Conservation (phyloP, 35 echinoderm and acorn worm species). For the Ptychodera flava region DNA sequence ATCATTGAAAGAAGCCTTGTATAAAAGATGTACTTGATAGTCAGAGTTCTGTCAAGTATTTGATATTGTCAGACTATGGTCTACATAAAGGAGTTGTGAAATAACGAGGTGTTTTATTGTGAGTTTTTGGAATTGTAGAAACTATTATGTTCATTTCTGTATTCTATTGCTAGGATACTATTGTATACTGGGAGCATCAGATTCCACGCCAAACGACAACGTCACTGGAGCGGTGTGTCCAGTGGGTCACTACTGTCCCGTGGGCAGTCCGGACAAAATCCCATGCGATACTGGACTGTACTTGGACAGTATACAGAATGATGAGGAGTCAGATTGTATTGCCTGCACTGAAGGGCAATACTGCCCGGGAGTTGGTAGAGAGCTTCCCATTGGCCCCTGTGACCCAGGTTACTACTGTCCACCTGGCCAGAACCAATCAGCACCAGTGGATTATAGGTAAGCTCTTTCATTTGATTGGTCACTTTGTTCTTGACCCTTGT, state of each 20-base stretch:
- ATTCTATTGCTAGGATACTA: constrained; percentile 90
- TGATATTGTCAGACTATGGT: no score
- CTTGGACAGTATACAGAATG: constrained; percentile 69
- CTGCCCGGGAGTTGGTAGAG: constrained; percentile 73
- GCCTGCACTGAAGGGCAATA: constrained; percentile 63
- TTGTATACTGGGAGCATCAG: constrained; percentile 52
- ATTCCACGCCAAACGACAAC: constrained; percentile 54
- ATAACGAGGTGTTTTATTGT: no score
- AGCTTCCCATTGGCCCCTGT: constrained; percentile 51
- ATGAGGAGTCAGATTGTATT: constrained; percentile 59
- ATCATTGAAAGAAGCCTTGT: no score
- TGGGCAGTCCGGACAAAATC: constrained; percentile 34
- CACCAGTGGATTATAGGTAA: constrained; percentile 80
- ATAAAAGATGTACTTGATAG: no score
- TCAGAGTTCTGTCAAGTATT: no score
- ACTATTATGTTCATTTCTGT: no score
- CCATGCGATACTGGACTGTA: constrained; percentile 78
- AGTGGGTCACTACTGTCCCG: constrained; percentile 83
- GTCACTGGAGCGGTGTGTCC: constrained; percentile 76
- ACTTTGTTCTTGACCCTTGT: background rate
- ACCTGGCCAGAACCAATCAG: constrained; percentile 76
- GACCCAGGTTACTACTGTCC: constrained; percentile 90
- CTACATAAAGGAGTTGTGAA: no score
- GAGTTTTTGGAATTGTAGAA: no score
- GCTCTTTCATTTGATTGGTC: background rate